Evolutionary conservation across 2,113 vertebrate genomes (phyloP), one percentile per base, ranked within the genome.

Genomic region (Etheostoma cragini): DNA sequence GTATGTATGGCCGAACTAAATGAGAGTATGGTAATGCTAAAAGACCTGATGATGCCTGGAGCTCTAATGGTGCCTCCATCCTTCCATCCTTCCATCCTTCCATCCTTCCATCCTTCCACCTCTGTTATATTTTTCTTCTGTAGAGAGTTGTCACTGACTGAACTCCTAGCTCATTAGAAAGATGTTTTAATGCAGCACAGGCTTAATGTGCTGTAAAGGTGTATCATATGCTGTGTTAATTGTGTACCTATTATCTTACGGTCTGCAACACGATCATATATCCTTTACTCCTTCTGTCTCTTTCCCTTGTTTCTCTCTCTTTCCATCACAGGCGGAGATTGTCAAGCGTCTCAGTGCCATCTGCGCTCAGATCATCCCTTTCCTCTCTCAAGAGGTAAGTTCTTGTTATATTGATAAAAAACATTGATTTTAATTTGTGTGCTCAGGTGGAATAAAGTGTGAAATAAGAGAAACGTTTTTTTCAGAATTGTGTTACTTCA

Each of bases 281-380:
- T 84, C 80, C 76, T 30, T 42, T 45, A 72, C 69, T 81, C 81
- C 76, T 76, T 82, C 71, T 82, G 77, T 78, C 72, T 84, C 68
- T 49, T 64, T 17, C 42, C 67, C 57, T 65, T n/a, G 4, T 77
- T 65, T 64, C 46, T 70, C 42, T 70, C 61, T 75, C 63, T 79
- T 58, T 80, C 62, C 66, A 16, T 91, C 73, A 22, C 89, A 98
- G 97, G 97, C 97, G 0, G 97, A 98, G 95, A 97, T 99, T 17
- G 98, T 97, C 85, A 98, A 99, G 91, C 95, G 97, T 5, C 96
- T 98, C 91, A 97, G 96, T 49, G 96, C 96, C 46, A 98, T 98
- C 94, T 97, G 97, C 19, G 96, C 97, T 81, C 97, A 98, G 94
- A 97, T 98, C 47, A 93, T 97, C 80, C 98, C 97, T 19, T 97